Base-by-base conservation (phyloP, 2,888 invertebrate species). In the Trilocha varians region DNA sequence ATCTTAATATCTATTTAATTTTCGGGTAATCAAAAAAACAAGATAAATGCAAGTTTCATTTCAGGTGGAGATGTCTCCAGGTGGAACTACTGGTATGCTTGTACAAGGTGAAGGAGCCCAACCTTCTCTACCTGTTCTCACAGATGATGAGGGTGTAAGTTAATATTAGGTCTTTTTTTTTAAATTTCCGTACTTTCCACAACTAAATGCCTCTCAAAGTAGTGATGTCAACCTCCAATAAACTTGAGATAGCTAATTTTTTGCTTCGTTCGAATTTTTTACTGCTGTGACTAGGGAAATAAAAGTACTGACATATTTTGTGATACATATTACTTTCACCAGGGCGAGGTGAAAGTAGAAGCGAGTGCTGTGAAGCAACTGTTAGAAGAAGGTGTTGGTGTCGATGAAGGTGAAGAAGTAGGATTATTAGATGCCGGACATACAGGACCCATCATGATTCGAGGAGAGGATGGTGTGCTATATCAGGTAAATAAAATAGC, bases 381-480 rank as follows among this genome's bases (percentile, higher is more conserved):
- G 43, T 60, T 87, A 18, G 76, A 84, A 36, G 80, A 77, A 40
- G 75, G 76, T 1, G 77, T 74, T 2, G 79, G 69, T 1, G 76
- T 66, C n/a, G 83, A 78, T 16, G 82, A 80, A 0, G 72, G 71
- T 2, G 83, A 79, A 34, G 84, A 78, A 46, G 83, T 78, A n/a
- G 63, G 64, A 3, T 54, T 78, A 39, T 49, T 79, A 44, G 78
- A 76, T 55, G 46, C 76, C 1, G 73, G 67, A 3, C 88, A 90
- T 17, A 87, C 90, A n/a, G n/a, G n/a, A 46, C 90, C 94, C 13
- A 88, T 94, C 47, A 89, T 94, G 60, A 93, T 94, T 34, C 91
- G 93, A 0, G 94, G 94, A 0, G 94, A 94, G 55, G 94, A 95
- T 61, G 94, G 95, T n/a, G 90, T 91, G 1, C 87, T 93, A 8